Conservation (phyloP, 1,140 invertebrate species). For the Calosoma granatense region DNA sequence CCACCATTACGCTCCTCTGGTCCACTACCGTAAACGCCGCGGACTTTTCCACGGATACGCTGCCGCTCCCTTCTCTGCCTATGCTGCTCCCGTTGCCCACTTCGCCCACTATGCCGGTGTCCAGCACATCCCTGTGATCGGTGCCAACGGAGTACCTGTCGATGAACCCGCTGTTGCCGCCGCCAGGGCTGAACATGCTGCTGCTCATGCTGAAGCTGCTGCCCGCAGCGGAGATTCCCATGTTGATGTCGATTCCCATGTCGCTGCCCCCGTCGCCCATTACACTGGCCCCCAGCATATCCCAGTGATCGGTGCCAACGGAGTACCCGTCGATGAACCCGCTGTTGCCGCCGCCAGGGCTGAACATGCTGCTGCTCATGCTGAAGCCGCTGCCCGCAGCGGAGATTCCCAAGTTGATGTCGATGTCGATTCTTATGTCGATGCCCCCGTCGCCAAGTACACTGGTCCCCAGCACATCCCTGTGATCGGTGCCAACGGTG, state of each 20-base stretch:
- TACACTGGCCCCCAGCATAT: conserved; percentile 13
- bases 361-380: conserved; percentile 42
- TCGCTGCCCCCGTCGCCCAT: conserved; percentile 16
- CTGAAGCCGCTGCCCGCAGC: conserved; percentile 11
- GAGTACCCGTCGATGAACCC: conserved; percentile 37
- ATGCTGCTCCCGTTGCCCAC: conserved; percentile 13
- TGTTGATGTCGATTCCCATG: conserved; percentile 25
- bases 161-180: conserved; percentile 53
- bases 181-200: conserved; percentile 49
- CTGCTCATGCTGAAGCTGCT: conserved; percentile 36
- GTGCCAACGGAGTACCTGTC: conserved; percentile 41
- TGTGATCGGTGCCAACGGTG: conserved; percentile 25
- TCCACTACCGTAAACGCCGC: conserved; percentile 6
- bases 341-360: conserved; percentile 49
- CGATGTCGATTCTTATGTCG: background rate
- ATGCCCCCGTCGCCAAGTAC: background rate
- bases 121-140: conserved; percentile 18
- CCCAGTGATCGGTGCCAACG: conserved; percentile 14
- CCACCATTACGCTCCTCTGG: conserved; percentile 8
- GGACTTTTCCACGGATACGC: background rate
- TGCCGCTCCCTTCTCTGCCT: conserved; percentile 10
- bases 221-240: conserved; percentile 32
- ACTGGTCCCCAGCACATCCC: background rate
- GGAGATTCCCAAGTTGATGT: background rate
- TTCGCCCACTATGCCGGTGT: conserved; percentile 20